Base-by-base conservation (phyloP, 2,888 invertebrate genomes). In the Drosophila picticornis region DNA sequence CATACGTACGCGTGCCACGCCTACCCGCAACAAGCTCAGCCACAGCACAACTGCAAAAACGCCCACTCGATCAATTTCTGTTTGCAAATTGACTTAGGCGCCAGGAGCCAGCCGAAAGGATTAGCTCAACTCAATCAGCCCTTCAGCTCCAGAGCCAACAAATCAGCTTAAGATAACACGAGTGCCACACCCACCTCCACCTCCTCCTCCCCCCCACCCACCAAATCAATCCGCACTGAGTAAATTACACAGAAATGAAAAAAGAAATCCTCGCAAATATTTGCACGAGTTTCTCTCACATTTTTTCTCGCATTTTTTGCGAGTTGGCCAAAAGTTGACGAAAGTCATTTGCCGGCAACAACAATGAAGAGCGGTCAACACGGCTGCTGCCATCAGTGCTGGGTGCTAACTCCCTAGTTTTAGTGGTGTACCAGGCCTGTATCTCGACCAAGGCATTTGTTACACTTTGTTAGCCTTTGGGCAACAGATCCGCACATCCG, bases 81-180 rank as follows among this genome's bases (percentile, higher is more conserved):
- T 46, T 64, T 61, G 80, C 46, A 78, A 75, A 80, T 80, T 78
- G 71, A 63, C 40, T 64, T 40, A 58, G 51, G 48, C 70, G 70
- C 57, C 74, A 69, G 59, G 32, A 74, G 78, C 52, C 48, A n/a
- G 22, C 22, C 43, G 27, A 50, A 36, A 43, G 72, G 78, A 78
- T 78, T 72, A 78, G 51, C 31, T 58, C 62, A 58, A 70, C 79
- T 79, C 79, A 80, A 79, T 80, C 81, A 79, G 81, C 81, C 59
- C 66, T 65, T 61, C 58, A 50, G 63, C 29, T 31, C 40, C 25
- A 27, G 13, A 63, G 77, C 88, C 73, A 84, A 88, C 88, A 90
- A 87, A 87, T 87, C 90, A 87, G 88, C 90, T 78, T 90, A 85
- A 86, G 87, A 85, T 80, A 87, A 87, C 90, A 87, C 11, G n/a